phyloP scores from a whole-genome alignment of 2,113 vertebrate species.

The Anoura caudifer region DNA sequence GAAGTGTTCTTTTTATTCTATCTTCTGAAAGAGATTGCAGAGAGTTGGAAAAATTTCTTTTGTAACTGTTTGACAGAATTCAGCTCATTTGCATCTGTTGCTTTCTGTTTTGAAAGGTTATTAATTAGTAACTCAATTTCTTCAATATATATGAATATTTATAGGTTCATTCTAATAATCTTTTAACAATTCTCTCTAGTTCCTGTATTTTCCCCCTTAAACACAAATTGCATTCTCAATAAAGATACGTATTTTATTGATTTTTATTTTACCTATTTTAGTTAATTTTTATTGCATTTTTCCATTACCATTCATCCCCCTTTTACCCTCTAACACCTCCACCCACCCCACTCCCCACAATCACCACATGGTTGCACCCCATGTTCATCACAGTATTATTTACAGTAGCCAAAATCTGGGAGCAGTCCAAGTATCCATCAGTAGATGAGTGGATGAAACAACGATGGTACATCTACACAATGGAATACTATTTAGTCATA shows the following conservation, averaged over 20 bases:
- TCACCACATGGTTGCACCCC: too few species aligned
- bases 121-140: background rate
- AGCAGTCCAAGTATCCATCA: too few species aligned
- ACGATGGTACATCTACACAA: too few species aligned
- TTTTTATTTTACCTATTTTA: too few species aligned
- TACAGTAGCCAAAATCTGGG: too few species aligned
- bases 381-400: too few species aligned
- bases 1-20: background rate
- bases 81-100: background rate
- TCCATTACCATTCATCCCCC: too few species aligned
- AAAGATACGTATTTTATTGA: background rate
- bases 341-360: too few species aligned
- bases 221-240: background rate
- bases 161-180: background rate
- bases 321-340: too few species aligned
- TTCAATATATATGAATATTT: background rate
- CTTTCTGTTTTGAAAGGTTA: background rate
- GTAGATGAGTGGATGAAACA: too few species aligned
- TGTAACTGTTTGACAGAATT: background rate
- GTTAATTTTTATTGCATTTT: too few species aligned
- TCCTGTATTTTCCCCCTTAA: background rate
- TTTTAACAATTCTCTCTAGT: background rate
- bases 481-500: too few species aligned
- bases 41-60: background rate
- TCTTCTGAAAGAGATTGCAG: background rate